phyloP scores from a whole-genome alignment of 2,797 vertebrate genomes.

The Ciconia nigra region DNA sequence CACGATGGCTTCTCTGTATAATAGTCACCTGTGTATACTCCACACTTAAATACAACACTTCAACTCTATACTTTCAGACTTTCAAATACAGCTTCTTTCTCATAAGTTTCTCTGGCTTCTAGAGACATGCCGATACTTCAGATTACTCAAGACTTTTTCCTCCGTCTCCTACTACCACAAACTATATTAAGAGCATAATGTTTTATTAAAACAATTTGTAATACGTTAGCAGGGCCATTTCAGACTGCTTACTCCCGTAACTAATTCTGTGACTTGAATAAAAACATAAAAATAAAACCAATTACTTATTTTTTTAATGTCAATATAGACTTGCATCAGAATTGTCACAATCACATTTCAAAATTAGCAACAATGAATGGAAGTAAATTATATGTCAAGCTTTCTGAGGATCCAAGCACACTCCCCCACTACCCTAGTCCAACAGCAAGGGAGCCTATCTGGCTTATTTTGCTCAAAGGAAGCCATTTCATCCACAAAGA shows the following conservation, averaged over 20 bases:
- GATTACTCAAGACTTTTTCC: not conserved
- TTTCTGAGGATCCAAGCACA: not conserved
- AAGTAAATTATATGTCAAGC: not conserved
- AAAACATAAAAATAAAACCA: not conserved
- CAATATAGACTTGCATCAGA: not conserved
- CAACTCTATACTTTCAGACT: not conserved
- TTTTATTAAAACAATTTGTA: not conserved
- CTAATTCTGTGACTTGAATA: not conserved
- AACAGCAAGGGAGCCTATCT: not conserved
- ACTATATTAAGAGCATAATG: not conserved
- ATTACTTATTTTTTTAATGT: not conserved
- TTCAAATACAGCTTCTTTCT: not conserved
- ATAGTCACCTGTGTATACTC: not conserved
- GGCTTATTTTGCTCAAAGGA: not conserved
- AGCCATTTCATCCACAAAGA: not conserved
- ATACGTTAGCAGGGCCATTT: not conserved
- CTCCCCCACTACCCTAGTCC: not conserved
- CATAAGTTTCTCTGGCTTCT: not conserved
- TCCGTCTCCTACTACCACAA: not conserved
- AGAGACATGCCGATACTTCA: not conserved
- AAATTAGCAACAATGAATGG: not conserved
- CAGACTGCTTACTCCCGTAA: not conserved
- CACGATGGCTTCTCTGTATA: not conserved
- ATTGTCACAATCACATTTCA: not conserved
- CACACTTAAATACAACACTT: not conserved